Evolutionary conservation across 2,113 vertebrate genomes (phyloP), one percentile per base, ranked within the genome.

Genomic region (Columba janthina): DNA sequence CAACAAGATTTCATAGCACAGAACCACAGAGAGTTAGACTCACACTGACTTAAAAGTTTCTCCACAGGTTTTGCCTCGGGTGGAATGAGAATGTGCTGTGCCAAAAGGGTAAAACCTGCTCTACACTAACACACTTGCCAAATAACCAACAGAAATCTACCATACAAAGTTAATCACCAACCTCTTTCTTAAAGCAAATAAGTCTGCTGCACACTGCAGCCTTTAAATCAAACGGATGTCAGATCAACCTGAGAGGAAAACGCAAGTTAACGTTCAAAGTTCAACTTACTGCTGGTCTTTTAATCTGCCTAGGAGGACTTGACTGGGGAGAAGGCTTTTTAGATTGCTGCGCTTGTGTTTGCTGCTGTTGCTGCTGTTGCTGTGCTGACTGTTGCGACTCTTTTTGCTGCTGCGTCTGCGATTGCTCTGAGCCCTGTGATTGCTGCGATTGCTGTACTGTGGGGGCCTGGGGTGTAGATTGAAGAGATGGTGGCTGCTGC

Each of bases 241-340:
- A 34, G 38, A 60, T 80, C 50, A 84, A 14, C 14, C 11, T 74
- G 32, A 92, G 92, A 93, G 60, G 18, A 71, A 93, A 87, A 34
- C 4, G 0, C 65, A 82, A 83, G 73, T 54, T 77, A 38, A 83
- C 83, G 21, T 77, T 93, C 34, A 46, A 92, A 90, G 38, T 58
- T 79, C 26, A 70, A 97, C 99, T 98, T 96, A 99, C 99, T 82
- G 98, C 99, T 10, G 99, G 95, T 9, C 99, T 98, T 94, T 99
- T 99, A 5, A 98, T 96, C 90, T 98, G 99, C 24, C 99, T 99
- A 22, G 98, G 98, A 10, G 99, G 99, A 94, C 99, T 99, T 48
- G 98, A 98, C 94, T 99, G 99, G 4, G 99, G 99, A 36, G 99
- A 99, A 0, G 98, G 98, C 73, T 99, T 99, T 96, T 99, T 99